Evolutionary conservation across 1,140 invertebrate species (phyloP), one percentile per base, ranked within the genome.

Genomic region (Whitmania pigra): DNA sequence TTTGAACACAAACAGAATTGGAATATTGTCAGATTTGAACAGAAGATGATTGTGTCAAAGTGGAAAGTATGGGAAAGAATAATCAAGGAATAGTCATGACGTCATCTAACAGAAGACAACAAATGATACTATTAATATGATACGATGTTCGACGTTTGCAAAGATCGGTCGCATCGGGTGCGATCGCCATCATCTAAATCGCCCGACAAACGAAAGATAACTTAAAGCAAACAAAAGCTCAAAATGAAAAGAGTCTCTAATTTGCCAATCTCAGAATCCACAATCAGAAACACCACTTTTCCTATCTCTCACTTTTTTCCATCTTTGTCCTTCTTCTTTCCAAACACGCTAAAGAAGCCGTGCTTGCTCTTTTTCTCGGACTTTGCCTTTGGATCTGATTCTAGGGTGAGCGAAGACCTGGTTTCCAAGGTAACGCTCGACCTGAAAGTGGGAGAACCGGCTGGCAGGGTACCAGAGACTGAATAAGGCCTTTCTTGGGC

Each of bases 301-400:
- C 55, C 57, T 71, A 7, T 36, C 55, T 57, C 53, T 17, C 57
- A 53, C 31, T 57, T 54, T 54, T 71, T 57, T 27, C 29, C 55
- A 27, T 71, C 71, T 29, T 67, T 72, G 15, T 72, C 63, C 17
- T 67, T 72, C 25, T 72, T 55, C n/a, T 72, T 72, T n/a, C 43
- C 18, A 49, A 25, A 36, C 4, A 36, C 69, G 17, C 71, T 54
- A 43, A 72, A 72, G 25, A 49, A 49, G 43, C 63, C 66, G 25
- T 72, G 71, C 71, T 72, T 72, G 36, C 53, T 71, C 20, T 71
- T 53, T n/a, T 66, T 72, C 20, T 67, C 71, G 9, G 71, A 36
- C 22, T 66, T 66, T 29, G 57, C 29, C 13, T 53, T 40, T 7
- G 36, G 11, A 2, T 36, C 31, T 22, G 71, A 60, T 40, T 66